A percentile compares a stretch with the other conserved stretches of the same genome.
Evolutionary conservation across 2,113 vertebrate species (phyloP).

Genomic region (Thunnus maccoyii): DNA sequence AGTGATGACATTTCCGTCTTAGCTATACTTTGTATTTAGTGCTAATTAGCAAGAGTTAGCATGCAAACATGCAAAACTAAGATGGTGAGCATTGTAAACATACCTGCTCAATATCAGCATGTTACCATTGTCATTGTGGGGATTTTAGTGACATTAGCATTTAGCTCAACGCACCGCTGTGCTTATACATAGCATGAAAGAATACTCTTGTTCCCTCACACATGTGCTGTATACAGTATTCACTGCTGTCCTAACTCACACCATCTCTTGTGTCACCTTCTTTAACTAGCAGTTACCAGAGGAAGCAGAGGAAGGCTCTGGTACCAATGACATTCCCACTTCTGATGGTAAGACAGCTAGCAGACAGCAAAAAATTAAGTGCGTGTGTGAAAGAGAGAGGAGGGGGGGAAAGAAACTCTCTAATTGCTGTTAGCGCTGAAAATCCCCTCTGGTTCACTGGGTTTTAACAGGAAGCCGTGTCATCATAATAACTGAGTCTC

Average conservation of each 20-base stretch:
- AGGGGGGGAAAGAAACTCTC: slow-evolving; percentile 7
- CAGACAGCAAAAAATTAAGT: neutral
- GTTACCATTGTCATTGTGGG: too few species aligned
- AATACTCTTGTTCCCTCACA: too few species aligned
- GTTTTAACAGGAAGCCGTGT: slow-evolving; percentile 71
- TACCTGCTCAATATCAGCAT: too few species aligned
- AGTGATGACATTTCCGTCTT: too few species aligned
- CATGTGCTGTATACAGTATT: too few species aligned
- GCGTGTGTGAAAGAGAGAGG: neutral
- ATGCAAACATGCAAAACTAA: too few species aligned
- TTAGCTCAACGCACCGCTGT: too few species aligned
- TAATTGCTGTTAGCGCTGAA: slow-evolving; percentile 39
- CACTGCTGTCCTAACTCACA: neutral
- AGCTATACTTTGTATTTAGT: too few species aligned
- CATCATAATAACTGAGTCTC: slow-evolving; percentile 58
- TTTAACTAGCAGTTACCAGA: slow-evolving; percentile 28
- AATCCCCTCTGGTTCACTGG: slow-evolving; percentile 44
- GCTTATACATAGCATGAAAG: too few species aligned
- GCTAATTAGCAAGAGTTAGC: too few species aligned
- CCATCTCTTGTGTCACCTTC: neutral
- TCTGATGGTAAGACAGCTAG: slow-evolving; percentile 35
- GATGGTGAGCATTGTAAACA: too few species aligned
- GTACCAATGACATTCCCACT: neutral
- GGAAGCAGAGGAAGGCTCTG: slow-evolving; percentile 33
- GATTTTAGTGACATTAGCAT: too few species aligned